Conservation (phyloP, 2,113 vertebrate species). For the Charadrius vociferus region DNA sequence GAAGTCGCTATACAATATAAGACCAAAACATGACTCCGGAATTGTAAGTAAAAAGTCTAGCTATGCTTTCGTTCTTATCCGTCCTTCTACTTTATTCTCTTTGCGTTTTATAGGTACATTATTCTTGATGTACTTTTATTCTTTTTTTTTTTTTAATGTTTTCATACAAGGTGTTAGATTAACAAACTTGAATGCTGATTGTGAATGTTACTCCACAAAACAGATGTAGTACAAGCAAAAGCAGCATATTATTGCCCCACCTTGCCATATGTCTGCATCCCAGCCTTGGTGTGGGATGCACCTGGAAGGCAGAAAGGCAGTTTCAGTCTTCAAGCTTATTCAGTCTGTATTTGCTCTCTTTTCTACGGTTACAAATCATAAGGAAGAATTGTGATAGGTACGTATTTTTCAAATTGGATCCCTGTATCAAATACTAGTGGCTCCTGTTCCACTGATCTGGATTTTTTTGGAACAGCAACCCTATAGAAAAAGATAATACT, state of each 20-base stretch:
- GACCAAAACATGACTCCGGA: conserved; percentile 93
- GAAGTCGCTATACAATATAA: conserved; percentile 92
- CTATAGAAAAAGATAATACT: background rate
- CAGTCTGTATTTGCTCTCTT: background rate
- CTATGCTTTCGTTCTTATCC: background rate
- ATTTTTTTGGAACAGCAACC: background rate
- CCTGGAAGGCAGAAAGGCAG: background rate
- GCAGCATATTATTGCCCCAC: background rate
- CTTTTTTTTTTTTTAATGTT: background rate
- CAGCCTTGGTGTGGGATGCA: background rate
- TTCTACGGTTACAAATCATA: background rate
- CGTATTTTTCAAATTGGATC: background rate
- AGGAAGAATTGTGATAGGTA: background rate
- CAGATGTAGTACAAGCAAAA: background rate
- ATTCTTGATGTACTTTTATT: background rate
- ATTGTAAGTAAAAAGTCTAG: conserved; percentile 82
- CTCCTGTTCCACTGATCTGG: background rate
- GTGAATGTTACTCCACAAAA: background rate
- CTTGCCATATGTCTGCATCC: background rate
- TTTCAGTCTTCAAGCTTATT: background rate
- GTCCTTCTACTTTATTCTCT: background rate
- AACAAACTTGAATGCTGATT: background rate
- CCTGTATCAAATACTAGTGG: background rate
- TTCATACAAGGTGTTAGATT: background rate
- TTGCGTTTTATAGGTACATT: background rate